phyloP scores from a whole-genome alignment of 1,140 invertebrate species.

The Matsumurasca onukii region DNA sequence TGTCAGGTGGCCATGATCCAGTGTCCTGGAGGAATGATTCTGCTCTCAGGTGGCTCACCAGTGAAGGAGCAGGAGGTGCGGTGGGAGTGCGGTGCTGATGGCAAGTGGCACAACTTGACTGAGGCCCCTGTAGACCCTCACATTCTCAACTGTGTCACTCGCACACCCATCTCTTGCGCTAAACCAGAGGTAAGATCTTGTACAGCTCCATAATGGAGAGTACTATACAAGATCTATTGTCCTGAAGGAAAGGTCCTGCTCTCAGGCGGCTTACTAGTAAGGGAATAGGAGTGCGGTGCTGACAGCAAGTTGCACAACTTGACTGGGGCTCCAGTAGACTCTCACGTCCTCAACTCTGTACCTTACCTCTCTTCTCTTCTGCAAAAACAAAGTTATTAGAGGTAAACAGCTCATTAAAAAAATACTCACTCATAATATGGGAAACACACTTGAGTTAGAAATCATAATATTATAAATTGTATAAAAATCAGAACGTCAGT shows the following conservation, averaged over 20 bases:
- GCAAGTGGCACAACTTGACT: not conserved
- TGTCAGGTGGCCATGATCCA: slow-evolving; percentile 17
- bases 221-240: too few relatives aligned
- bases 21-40: not conserved
- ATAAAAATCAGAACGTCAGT: too few relatives aligned
- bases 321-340: slow-evolving; percentile 1
- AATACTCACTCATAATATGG: too few relatives aligned
- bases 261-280: too few relatives aligned
- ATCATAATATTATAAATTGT: too few relatives aligned
- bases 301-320: not conserved
- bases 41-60: not conserved
- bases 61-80: not conserved
- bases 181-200: slow-evolving; percentile 40
- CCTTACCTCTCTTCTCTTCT: too few relatives aligned
- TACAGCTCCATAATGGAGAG: too few relatives aligned
- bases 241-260: too few relatives aligned
- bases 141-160: slow-evolving; percentile 12
- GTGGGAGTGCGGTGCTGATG: slow-evolving; percentile 7
- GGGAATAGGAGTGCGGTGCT: slow-evolving; percentile 14
- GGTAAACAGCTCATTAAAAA: too few relatives aligned
- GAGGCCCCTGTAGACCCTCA: slow-evolving; percentile 1
- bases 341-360: slow-evolving; percentile 5
- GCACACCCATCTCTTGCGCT: slow-evolving; percentile 20
- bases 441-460: too few relatives aligned
- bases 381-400: too few relatives aligned